These are phyloP conservation scores for Himalopsyche tibetana DNA, from an alignment of 2,888 invertebrate species.

Conservation along the genomic window DNA sequence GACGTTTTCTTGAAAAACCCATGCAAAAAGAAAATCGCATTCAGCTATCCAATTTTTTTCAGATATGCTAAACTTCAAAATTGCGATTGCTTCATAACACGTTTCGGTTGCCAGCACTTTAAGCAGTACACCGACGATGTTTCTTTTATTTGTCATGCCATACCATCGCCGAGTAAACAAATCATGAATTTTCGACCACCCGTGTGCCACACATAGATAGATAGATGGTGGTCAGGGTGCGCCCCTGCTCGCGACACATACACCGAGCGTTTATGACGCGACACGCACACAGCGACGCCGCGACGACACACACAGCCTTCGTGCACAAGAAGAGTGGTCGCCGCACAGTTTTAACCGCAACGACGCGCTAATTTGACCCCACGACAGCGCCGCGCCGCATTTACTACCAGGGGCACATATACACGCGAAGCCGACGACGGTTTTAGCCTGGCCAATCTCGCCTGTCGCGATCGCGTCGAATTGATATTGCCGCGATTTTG, in stretches of 20 bases:
- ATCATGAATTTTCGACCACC: slow-evolving; percentile 28
- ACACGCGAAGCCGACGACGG: neutral
- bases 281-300: neutral
- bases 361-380: slow-evolving; percentile 41
- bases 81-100: too few relatives aligned
- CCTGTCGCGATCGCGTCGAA: neutral
- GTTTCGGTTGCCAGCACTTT: too few relatives aligned
- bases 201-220: neutral
- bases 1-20: too few relatives aligned
- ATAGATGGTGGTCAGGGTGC: neutral
- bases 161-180: neutral
- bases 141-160: neutral
- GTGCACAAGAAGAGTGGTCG: slow-evolving; percentile 37
- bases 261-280: slow-evolving; percentile 20
- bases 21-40: too few relatives aligned
- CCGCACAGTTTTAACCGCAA: slow-evolving; percentile 39
- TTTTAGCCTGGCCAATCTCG: neutral
- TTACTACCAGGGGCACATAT: slow-evolving; percentile 21
- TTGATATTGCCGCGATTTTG: slow-evolving; percentile 18
- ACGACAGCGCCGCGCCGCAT: slow-evolving; percentile 37
- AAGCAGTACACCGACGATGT: too few relatives aligned
- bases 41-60: too few relatives aligned
- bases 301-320: slow-evolving; percentile 11
- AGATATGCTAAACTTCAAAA: too few relatives aligned
- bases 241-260: slow-evolving; percentile 24